Evolutionary conservation across 2,113 vertebrate species (phyloP).

Genomic region (Sinocyclocheilus anophthalmus): DNA sequence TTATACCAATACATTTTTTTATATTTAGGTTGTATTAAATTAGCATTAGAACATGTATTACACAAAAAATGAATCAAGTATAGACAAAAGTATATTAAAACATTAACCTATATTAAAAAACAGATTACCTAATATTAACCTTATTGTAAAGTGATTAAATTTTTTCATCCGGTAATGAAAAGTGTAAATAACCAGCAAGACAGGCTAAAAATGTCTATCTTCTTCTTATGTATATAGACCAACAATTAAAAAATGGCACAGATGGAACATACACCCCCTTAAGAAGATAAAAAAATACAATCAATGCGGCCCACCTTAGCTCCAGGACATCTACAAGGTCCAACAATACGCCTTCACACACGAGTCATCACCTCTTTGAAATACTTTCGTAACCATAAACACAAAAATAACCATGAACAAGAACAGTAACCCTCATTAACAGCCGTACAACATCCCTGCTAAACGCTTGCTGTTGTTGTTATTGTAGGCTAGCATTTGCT

Average conservation of each 20-base stretch:
- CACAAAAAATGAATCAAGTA: neutral
- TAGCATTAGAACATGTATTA: neutral
- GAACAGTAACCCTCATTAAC: neutral
- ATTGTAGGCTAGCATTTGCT: neutral
- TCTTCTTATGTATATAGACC: neutral
- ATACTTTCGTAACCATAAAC: neutral
- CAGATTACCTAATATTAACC: neutral
- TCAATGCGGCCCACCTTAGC: neutral
- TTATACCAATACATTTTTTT: too few species aligned
- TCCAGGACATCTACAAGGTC: neutral
- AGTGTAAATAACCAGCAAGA: neutral
- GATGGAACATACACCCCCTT: neutral
- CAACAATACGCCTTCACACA: neutral
- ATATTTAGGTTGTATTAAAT: neutral
- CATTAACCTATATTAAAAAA: neutral
- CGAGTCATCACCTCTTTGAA: neutral
- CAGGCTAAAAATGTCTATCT: neutral
- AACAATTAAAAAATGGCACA: neutral
- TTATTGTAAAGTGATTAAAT: neutral
- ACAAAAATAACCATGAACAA: neutral
- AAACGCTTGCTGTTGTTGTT: neutral
- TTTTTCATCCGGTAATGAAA: neutral
- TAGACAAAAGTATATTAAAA: neutral
- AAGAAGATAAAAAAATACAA: slow-evolving; percentile 7
- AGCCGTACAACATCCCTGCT: neutral